Conservation (phyloP, 2,888 invertebrate genomes). For the Meiosimyza decipiens region DNA sequence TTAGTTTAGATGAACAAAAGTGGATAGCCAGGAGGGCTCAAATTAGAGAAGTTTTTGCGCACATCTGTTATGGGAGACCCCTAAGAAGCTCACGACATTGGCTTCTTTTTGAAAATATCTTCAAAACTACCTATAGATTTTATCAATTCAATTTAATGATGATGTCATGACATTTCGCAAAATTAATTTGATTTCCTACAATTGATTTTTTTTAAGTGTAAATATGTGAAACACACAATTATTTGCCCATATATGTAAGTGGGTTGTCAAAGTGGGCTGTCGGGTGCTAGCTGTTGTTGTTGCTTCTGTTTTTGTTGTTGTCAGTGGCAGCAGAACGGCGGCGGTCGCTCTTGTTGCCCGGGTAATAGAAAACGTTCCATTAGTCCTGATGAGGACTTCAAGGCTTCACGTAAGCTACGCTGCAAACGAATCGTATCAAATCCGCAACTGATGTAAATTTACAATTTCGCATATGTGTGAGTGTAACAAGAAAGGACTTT, state of each 20-base stretch:
- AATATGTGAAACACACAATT: conserved; percentile 6
- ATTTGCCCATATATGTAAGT: conserved; percentile 11
- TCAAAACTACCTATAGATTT: too few relatives aligned
- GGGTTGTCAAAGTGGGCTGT: conserved; percentile 37
- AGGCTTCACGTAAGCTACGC: conserved; percentile 36
- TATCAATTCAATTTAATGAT: too few relatives aligned
- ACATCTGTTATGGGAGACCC: too few relatives aligned
- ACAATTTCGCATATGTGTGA: conserved; percentile 33
- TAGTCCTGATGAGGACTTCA: conserved; percentile 55
- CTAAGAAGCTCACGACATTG: too few relatives aligned
- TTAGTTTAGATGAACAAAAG: too few relatives aligned
- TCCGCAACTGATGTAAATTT: conserved; percentile 34
- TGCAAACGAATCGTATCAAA: conserved; percentile 38
- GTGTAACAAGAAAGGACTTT: conserved; percentile 22
- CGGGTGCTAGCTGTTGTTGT: background rate
- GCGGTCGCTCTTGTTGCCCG: conserved; percentile 45
- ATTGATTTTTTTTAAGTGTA: background rate
- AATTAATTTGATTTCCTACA: too few relatives aligned
- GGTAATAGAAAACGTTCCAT: conserved; percentile 59
- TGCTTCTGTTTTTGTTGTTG: background rate
- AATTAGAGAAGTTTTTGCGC: too few relatives aligned
- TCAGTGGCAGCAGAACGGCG: conserved; percentile 20
- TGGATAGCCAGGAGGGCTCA: too few relatives aligned
- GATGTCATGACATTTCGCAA: too few relatives aligned
- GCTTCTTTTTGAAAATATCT: too few relatives aligned